Evolutionary conservation across 2,888 invertebrate genomes (phyloP).

Genomic region (Pasiphila rectangulata): DNA sequence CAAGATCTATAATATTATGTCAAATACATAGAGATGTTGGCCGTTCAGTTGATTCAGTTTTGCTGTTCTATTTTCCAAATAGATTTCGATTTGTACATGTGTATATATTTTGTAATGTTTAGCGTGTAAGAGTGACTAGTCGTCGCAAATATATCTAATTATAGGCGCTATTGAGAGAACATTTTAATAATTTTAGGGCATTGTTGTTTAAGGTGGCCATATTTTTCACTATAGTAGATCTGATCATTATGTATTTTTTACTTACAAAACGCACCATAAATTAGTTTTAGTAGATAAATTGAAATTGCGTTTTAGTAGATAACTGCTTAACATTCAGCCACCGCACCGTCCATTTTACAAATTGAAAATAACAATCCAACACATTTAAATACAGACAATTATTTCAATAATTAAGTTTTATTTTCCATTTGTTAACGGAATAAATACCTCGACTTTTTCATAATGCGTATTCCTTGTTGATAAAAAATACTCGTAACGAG

Average conservation of each 20-base stretch:
- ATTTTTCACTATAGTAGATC: too few species aligned
- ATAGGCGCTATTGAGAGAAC: too few species aligned
- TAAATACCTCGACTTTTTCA: constrained; percentile 26
- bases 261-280: too few species aligned
- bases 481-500: constrained; percentile 29
- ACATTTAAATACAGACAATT: background rate
- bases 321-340: too few species aligned
- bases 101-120: constrained; percentile 40
- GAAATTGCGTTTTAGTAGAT: too few species aligned
- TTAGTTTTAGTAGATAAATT: too few species aligned
- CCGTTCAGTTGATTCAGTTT: too few species aligned
- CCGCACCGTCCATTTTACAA: too few species aligned
- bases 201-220: background rate
- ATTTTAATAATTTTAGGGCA: too few species aligned
- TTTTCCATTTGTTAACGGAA: constrained; percentile 23
- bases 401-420: constrained; percentile 3
- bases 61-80: constrained; percentile 49
- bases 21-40: background rate
- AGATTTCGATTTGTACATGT: constrained; percentile 46
- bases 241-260: too few species aligned
- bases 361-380: too few species aligned
- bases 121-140: constrained; percentile 60
- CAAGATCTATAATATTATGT: background rate
- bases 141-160: constrained; percentile 58
- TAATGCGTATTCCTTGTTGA: constrained; percentile 30